Evolutionary conservation across 2,888 invertebrate genomes (phyloP).

Genomic region (Drosophila setosimentum): DNA sequence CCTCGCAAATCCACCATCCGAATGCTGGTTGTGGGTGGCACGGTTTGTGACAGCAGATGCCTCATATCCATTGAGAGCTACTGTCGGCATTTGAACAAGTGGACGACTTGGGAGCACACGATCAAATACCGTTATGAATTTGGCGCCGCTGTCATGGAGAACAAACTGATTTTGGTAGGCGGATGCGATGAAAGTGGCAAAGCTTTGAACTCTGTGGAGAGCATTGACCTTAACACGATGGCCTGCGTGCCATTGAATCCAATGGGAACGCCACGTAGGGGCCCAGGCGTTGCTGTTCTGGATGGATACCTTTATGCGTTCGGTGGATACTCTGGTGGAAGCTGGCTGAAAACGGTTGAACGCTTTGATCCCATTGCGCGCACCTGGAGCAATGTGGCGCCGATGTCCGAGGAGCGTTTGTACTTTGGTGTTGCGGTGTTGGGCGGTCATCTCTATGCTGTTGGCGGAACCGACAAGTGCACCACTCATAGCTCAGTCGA

Average conservation of each 20-base stretch:
- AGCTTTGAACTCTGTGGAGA: constrained; percentile 96
- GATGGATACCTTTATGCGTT: constrained; percentile 95
- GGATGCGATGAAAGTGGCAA: too few species aligned
- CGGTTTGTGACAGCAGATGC: constrained; percentile 96
- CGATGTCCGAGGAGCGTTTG: too few species aligned
- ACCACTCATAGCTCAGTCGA: constrained; percentile 97
- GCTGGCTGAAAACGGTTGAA: constrained; percentile 97
- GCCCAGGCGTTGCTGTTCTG: constrained; percentile 91
- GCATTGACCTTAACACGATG: constrained; percentile 92
- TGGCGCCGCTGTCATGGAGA: too few species aligned
- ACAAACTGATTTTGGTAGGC: too few species aligned
- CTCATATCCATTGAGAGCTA: constrained; percentile 96
- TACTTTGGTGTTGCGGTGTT: too few species aligned
- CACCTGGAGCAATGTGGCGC: constrained; percentile 95
- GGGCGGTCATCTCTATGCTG: constrained; percentile 96
- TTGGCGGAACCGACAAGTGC: constrained; percentile 96
- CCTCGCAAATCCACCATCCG: constrained; percentile 96
- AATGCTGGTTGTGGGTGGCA: constrained; percentile 95
- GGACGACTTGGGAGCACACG: constrained; percentile 84
- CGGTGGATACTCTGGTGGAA: constrained; percentile 95
- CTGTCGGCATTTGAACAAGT: constrained; percentile 84
- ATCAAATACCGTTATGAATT: too few species aligned
- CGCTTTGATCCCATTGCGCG: constrained; percentile 95
- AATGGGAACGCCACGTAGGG: constrained; percentile 95
- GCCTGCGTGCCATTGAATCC: constrained; percentile 93